A percentile compares a stretch with the other conserved stretches of the same genome.
Evolutionary conservation across 2,113 vertebrate species (phyloP).

Genomic region (Pheucticus melanocephalus): DNA sequence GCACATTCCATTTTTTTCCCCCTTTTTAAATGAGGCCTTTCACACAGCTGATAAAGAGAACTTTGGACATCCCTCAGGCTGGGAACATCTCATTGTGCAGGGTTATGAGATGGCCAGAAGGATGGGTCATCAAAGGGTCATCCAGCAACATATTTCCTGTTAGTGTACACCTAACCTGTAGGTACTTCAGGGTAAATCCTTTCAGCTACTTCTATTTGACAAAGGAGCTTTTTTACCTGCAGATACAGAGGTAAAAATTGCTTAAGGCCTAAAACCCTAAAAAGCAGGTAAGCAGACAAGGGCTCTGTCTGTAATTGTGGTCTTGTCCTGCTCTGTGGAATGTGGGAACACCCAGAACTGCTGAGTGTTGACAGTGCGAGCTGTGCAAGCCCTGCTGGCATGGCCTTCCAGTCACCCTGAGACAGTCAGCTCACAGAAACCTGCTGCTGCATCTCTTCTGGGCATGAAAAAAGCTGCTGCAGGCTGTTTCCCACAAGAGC

Average conservation of each 20-base stretch:
- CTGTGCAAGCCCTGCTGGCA: background rate
- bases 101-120: background rate
- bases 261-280: background rate
- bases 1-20: background rate
- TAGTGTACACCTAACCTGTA: fast-evolving
- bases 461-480: background rate
- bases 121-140: background rate
- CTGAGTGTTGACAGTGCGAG: background rate
- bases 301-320: background rate
- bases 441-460: background rate
- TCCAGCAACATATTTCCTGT: background rate
- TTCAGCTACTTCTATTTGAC: background rate
- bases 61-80: background rate
- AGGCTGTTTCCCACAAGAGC: background rate
- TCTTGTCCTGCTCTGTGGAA: background rate
- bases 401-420: background rate
- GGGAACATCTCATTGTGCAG: background rate
- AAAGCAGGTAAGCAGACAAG: background rate
- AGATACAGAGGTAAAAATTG: background rate
- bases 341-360: background rate
- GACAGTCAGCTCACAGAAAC: background rate
- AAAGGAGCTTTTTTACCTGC: background rate
- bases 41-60: background rate
- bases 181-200: background rate
- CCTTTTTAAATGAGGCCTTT: background rate